Base-by-base conservation (phyloP, 2,888 invertebrate genomes). In the Parnassius smintheus region DNA sequence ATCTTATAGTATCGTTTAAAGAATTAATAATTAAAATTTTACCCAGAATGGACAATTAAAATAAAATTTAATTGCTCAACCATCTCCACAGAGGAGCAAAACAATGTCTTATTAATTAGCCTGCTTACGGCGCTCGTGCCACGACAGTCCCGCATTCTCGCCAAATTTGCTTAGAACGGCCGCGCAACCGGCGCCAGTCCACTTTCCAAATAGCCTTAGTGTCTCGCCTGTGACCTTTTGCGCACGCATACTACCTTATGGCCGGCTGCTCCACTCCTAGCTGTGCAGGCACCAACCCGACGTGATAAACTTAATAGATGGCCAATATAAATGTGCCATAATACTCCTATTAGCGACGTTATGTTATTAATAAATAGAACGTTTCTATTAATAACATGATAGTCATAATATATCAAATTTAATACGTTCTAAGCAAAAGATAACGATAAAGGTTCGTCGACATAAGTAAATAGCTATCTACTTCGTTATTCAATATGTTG, bases 201-300 rank as follows among this genome's bases (percentile, higher is more conserved):
- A 88, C 91, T 90, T 90, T 90, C 86, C 85, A 86, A 86, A 86
- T 87, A 88, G 87, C 90, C 88, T 90, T 88, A 83, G 76, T 72
- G 91, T 90, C 91, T 90, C 84, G 89, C 82, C 85, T 85, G 83
- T 87, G 90, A 91, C 91, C 91, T 91, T 90, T 90, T 88, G 86
- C 82, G 87, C 82, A 75, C 76, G 80, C 76, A 78, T 81, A 80
- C 80, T 79, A 75, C 81, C 77, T 79, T 80, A 81, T 81, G 76
- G 75, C 74, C 77, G 74, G 74, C 68, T 68, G 72, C 70, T 77
- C 80, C 80, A 77, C 81, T 81, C 78, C 80, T 83, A 81, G 77
- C 75, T 77, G 73, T 76, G 80, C 78, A 79, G 79, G 78, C 78
- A 79, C 81, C 75, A 75, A 77, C 70, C 70, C 13, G 44, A 44